Base-by-base conservation (phyloP, 2,888 invertebrate species). In the Drosophila vallismaia region DNA sequence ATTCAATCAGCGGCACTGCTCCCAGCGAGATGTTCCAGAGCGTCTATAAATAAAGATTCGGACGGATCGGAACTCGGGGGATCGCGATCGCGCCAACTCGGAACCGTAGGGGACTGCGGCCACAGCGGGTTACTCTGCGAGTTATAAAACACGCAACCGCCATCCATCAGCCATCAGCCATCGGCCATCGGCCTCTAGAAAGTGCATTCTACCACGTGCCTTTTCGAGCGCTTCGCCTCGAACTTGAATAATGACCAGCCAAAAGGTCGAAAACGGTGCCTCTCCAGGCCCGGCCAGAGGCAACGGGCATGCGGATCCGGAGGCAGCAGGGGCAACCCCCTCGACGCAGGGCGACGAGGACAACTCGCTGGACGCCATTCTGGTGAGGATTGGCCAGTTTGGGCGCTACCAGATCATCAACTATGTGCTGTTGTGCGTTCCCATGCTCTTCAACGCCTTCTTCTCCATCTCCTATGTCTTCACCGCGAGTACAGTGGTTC, bases 391-490 rank as follows among this genome's bases (percentile, higher is more conserved):
- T 69, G 94, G 94, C 0, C 93, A 94, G 88, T 94, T 94, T 74
- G 95, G 94, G 9, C 92, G 92, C 60, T 95, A 93, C 89, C 95
- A 95, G 91, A 90, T 93, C 19, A 88, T 92, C 48, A 94, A 94
- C 77, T 93, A 94, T 75, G 79, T 92, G 36, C 89, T 95, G 52
- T 93, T 95, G 9, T 92, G 94, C 64, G 64, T 95, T 8, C 94
- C 95, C 4, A 92, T 95, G 71, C 92, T 94, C 12, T 93, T 95
- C 89, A 94, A 94, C 3, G 94, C 94, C 0, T 93, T 94, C 73
- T 94, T 93, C 77, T 93, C 93, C 85, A 93, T 94, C 78, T 94
- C 94, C 54, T 96, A 94, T 85, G 94, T 95, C 60, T 96, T 96
- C 90, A 94, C 95, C 0, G 94, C 95, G 2, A 94, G 94, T 69